Conservation (phyloP, 2,113 vertebrate genomes). For the Galeopterus variegatus region DNA sequence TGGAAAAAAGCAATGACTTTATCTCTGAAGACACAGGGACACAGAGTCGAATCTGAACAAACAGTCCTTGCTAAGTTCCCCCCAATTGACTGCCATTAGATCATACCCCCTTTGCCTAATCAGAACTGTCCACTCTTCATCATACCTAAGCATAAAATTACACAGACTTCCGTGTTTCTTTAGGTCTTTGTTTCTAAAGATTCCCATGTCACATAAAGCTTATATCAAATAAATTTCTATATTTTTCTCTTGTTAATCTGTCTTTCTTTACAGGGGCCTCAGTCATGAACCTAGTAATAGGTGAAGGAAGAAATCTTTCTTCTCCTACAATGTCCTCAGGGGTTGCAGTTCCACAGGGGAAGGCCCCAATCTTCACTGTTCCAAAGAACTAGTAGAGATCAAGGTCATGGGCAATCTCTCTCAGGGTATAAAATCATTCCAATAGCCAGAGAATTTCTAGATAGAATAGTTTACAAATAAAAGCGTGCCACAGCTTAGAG, state of each 20-base stretch:
- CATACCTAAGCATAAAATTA: not conserved
- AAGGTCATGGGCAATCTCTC: not conserved
- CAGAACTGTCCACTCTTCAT: not conserved
- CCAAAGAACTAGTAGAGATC: not conserved
- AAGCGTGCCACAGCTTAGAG: accelerated
- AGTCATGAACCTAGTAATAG: not conserved
- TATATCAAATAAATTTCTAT: not conserved
- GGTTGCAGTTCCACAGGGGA: not conserved
- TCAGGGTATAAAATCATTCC: not conserved
- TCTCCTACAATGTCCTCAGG: not conserved
- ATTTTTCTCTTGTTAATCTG: not conserved
- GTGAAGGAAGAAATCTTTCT: no score
- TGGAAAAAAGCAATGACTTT: no score
- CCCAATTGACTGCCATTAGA: not conserved
- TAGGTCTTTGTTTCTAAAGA: not conserved
- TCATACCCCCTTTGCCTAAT: not conserved
- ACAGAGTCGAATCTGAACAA: not conserved
- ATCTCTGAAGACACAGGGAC: not conserved
- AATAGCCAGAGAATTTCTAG: not conserved
- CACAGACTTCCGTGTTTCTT: not conserved
- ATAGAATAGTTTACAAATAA: not conserved
- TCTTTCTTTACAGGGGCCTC: not conserved
- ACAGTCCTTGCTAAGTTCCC: not conserved
- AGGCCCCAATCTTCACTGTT: not conserved
- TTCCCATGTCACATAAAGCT: not conserved